phyloP scores from a whole-genome alignment of 2,888 invertebrate genomes.

The Drosophila merina region DNA sequence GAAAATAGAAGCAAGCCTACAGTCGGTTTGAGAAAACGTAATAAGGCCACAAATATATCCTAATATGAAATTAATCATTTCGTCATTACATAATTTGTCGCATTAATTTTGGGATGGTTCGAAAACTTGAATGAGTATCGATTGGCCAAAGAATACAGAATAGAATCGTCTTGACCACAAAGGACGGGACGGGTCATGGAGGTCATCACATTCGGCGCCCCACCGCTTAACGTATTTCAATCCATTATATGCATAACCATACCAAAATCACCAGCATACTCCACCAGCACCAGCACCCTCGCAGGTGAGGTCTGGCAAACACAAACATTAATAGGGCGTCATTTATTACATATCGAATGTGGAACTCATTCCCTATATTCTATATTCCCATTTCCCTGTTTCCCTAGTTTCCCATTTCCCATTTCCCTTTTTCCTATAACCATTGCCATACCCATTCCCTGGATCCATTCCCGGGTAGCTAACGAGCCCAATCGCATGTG shows the following conservation, averaged over 20 bases:
- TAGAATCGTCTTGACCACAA: slow-evolving; percentile 52
- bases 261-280: slow-evolving; percentile 25
- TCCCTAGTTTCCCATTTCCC: background rate
- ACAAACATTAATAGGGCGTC: slow-evolving; percentile 39
- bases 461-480: slow-evolving; percentile 33
- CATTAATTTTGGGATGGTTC: slow-evolving; percentile 31
- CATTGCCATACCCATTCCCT: slow-evolving; percentile 9
- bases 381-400: background rate
- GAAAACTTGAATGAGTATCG: slow-evolving; percentile 81
- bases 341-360: slow-evolving; percentile 51
- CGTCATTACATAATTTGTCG: slow-evolving; percentile 34
- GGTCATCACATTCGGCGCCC: slow-evolving; percentile 62
- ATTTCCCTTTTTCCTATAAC: background rate
- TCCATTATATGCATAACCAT: slow-evolving; percentile 62
- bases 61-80: background rate
- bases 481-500: slow-evolving; percentile 36
- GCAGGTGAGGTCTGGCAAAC: background rate
- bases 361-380: slow-evolving; percentile 32
- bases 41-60: background rate
- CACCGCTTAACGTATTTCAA: slow-evolving; percentile 59
- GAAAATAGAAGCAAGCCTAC: background rate
- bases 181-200: slow-evolving; percentile 54
- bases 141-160: slow-evolving; percentile 65
- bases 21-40: no score
- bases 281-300: background rate